Evolutionary conservation across 2,888 invertebrate species (phyloP).

Genomic region (Anorthoa munda): DNA sequence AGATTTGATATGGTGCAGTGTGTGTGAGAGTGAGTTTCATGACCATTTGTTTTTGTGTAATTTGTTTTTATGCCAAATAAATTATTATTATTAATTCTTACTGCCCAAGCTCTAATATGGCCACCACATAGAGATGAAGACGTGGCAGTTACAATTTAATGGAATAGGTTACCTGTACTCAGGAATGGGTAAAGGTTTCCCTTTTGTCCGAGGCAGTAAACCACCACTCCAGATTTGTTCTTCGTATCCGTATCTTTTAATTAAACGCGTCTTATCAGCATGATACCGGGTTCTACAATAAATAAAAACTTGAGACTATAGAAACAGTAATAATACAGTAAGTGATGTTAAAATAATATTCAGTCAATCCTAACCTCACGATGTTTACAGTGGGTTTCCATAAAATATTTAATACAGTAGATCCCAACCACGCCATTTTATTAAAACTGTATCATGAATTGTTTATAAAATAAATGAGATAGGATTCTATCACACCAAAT

Average conservation of each 20-base stretch:
- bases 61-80: too few relatives aligned
- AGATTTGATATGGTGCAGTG: too few relatives aligned
- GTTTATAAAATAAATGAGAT: background rate
- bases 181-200: conserved; percentile 92
- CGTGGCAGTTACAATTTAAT: background rate
- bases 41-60: too few relatives aligned
- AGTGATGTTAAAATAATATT: background rate
- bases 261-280: conserved; percentile 91
- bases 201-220: conserved; percentile 92
- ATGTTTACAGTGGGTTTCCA: conserved; percentile 83
- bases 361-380: conserved; percentile 80
- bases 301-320: background rate
- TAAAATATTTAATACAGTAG: conserved; percentile 78
- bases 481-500: background rate
- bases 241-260: conserved; percentile 93
- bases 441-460: conserved; percentile 12
- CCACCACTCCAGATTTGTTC: conserved; percentile 93
- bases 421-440: conserved; percentile 82
- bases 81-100: too few relatives aligned
- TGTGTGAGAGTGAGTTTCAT: too few relatives aligned
- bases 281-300: conserved; percentile 90
- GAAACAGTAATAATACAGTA: background rate
- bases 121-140: background rate
- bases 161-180: conserved; percentile 88
- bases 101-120: background rate